Evolutionary conservation across 2,888 invertebrate species (phyloP).

Genomic region (Melieria crassipennis): DNA sequence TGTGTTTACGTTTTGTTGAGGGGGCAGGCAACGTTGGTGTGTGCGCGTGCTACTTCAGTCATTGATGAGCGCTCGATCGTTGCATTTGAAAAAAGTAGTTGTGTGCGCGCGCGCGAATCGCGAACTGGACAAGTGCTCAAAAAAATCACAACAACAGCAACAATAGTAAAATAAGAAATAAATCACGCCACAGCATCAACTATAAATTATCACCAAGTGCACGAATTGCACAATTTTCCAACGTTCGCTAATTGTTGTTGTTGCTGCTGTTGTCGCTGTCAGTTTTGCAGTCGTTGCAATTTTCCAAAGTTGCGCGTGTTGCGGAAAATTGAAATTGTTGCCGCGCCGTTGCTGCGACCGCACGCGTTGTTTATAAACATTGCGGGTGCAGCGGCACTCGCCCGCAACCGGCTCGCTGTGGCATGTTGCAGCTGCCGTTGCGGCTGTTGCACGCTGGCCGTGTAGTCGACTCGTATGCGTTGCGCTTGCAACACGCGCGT

Average conservation of each 20-base stretch:
- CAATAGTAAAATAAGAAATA: too few relatives aligned
- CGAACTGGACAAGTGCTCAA: too few relatives aligned
- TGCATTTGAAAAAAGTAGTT: background rate
- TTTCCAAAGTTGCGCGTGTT: background rate
- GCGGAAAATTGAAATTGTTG: conserved; percentile 3
- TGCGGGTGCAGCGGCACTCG: background rate
- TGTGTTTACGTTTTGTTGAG: conserved; percentile 33
- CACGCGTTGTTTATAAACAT: background rate
- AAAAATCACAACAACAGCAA: too few relatives aligned
- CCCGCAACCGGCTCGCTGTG: conserved; percentile 43
- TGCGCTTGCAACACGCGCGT: conserved; percentile 31
- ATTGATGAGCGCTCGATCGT: conserved; percentile 30
- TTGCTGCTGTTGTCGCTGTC: conserved; percentile 16
- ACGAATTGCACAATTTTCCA: too few relatives aligned
- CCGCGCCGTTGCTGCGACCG: background rate
- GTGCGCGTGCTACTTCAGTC: conserved; percentile 30
- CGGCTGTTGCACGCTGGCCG: conserved; percentile 8
- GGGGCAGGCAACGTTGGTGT: background rate
- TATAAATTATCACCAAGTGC: too few relatives aligned
- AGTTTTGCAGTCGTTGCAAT: background rate
- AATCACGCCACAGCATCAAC: too few relatives aligned
- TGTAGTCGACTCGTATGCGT: conserved; percentile 27
- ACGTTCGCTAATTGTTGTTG: background rate
- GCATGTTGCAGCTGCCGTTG: conserved; percentile 31
- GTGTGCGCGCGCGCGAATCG: too few relatives aligned